Conservation (phyloP, 2,888 invertebrate genomes). For the Yponomeuta sedellus region DNA sequence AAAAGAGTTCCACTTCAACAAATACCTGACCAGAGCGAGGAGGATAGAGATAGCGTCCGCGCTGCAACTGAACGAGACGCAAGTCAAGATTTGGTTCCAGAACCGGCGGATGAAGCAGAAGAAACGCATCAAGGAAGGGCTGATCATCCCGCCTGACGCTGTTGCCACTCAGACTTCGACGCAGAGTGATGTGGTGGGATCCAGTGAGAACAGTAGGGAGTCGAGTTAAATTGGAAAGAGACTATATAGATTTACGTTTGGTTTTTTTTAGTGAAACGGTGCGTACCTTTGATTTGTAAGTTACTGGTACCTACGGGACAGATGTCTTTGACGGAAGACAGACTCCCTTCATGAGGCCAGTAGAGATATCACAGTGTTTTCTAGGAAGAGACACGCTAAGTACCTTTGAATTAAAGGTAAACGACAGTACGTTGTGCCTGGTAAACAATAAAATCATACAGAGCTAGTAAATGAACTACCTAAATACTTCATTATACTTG, state of each 20-base stretch:
- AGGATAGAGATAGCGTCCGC: conserved; percentile 98
- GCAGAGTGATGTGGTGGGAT: conserved; percentile 62
- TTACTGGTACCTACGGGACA: neutral
- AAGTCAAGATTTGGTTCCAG: conserved; percentile 99
- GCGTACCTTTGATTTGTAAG: neutral
- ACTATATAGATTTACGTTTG: conserved; percentile 12
- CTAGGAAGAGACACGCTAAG: too few species aligned
- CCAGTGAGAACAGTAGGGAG: conserved; percentile 84
- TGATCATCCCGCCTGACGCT: conserved; percentile 77
- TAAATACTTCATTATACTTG: too few species aligned
- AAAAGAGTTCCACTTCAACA: conserved; percentile 99
- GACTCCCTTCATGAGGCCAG: neutral
- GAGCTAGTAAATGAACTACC: too few species aligned
- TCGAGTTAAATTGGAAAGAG: conserved; percentile 67
- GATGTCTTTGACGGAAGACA: neutral
- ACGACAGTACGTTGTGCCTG: too few species aligned
- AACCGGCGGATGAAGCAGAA: conserved; percentile 99
- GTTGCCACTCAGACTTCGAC: conserved; percentile 60
- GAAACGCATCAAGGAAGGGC: conserved; percentile 95
- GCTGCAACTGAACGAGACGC: conserved; percentile 97
- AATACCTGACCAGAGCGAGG: conserved; percentile 96
- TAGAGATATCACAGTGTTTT: too few species aligned
- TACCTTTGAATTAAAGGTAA: too few species aligned
- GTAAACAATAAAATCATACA: too few species aligned
- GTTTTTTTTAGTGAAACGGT: neutral